phyloP scores from a whole-genome alignment of 1,140 invertebrate genomes.

The Bombus affinis region DNA sequence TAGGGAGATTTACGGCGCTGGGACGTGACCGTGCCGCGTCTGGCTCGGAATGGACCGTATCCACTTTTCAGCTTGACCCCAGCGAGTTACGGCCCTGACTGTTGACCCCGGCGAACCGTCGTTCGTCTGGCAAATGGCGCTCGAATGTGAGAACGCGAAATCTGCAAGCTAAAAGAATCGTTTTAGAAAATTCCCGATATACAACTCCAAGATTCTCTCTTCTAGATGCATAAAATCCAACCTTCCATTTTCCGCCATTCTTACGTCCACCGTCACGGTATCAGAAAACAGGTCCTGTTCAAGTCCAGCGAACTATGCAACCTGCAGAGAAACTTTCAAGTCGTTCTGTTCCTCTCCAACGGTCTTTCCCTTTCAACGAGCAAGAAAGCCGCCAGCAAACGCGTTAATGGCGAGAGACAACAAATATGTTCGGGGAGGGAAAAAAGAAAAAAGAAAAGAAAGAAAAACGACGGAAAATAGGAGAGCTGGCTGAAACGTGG shows the following conservation, averaged over 20 bases:
- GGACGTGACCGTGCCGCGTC: constrained; percentile 70
- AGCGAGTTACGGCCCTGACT: constrained; percentile 38
- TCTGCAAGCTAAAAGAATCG: background rate
- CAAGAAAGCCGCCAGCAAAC: constrained; percentile 2
- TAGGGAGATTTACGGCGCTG: constrained; percentile 72
- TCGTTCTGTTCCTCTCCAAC: background rate
- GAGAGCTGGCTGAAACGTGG: constrained; percentile 11
- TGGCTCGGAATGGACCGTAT: constrained; percentile 61
- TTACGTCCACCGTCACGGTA: background rate
- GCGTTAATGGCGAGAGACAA: background rate
- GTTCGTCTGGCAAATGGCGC: background rate
- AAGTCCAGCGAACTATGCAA: background rate
- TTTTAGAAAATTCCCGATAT: too few relatives aligned
- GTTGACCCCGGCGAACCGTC: constrained; percentile 32
- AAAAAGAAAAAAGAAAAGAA: background rate
- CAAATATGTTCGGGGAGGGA: background rate
- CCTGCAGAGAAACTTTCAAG: background rate
- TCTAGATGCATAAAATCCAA: background rate
- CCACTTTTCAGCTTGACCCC: constrained; percentile 64
- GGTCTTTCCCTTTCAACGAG: background rate
- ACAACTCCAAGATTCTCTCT: background rate
- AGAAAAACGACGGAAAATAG: background rate
- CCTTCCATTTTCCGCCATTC: background rate
- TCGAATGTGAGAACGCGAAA: background rate
- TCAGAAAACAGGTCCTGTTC: background rate